Percentiles rank a stretch among this genome's conserved stretches.
Evolutionary conservation across 1,140 invertebrate genomes (phyloP).

Genomic region (Cotesia chilonis): DNA sequence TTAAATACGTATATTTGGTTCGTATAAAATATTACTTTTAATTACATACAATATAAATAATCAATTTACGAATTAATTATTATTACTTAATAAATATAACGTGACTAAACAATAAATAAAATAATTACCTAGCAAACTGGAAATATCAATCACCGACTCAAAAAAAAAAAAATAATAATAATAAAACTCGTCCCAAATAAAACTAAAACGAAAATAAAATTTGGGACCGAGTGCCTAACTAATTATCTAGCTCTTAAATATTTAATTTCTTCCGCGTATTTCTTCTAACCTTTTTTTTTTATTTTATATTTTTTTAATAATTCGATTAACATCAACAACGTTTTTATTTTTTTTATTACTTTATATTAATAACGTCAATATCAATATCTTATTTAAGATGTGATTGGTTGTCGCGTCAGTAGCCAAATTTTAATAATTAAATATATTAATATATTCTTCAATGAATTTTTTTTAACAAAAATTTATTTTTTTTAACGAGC

Average conservation of each 20-base stretch:
- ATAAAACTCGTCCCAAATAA: background rate
- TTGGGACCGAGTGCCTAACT: slow-evolving; percentile 38
- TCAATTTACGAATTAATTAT: slow-evolving; percentile 10
- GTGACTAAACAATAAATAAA: background rate
- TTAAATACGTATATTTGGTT: slow-evolving; percentile 28
- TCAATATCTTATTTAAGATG: slow-evolving; percentile 61
- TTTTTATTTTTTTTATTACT: slow-evolving; percentile 49
- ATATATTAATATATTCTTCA: slow-evolving; percentile 13
- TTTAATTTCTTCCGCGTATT: slow-evolving; percentile 39
- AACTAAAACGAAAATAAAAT: background rate
- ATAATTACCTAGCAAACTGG: slow-evolving; percentile 35
- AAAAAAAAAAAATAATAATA: slow-evolving; percentile 21
- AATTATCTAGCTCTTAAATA: slow-evolving; percentile 40
- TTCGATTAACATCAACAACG: slow-evolving; percentile 59
- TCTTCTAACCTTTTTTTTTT: slow-evolving; percentile 47
- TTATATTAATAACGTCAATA: slow-evolving; percentile 47
- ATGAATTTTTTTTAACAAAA: slow-evolving; percentile 23
- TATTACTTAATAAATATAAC: background rate
- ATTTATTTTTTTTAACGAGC: slow-evolving; percentile 3
- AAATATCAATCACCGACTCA: slow-evolving; percentile 39
- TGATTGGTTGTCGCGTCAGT: slow-evolving; percentile 65
- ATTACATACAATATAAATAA: slow-evolving; percentile 12
- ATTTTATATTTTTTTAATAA: slow-evolving; percentile 47
- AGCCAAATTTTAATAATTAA: slow-evolving; percentile 39
- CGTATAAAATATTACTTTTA: slow-evolving; percentile 7